Conservation (phyloP, 2,797 vertebrate genomes). For the Calcarius lapponicus region DNA sequence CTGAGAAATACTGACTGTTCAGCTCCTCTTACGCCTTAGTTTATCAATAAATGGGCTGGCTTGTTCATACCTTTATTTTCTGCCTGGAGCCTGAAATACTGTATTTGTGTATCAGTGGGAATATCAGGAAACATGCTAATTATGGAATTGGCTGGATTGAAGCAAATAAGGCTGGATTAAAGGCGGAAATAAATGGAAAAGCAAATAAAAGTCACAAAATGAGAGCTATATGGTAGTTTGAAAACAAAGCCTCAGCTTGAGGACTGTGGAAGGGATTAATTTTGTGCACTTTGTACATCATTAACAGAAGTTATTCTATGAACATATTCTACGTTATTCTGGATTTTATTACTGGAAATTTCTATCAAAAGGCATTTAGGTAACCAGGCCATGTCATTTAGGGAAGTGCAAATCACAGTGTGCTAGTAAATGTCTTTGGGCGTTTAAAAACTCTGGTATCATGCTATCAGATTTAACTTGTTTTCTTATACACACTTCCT, state of each 20-base stretch:
- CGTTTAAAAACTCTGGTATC: neutral
- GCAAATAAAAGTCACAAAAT: neutral
- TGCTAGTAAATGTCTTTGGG: neutral
- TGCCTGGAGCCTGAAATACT: neutral
- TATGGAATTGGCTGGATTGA: neutral
- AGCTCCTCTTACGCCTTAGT: neutral
- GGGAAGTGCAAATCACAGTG: neutral
- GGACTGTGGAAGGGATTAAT: neutral
- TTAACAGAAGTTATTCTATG: neutral
- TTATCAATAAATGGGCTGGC: neutral
- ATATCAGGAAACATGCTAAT: neutral
- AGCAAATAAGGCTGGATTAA: neutral
- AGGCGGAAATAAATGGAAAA: neutral
- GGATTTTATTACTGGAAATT: neutral
- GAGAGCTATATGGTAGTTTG: neutral
- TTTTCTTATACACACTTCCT: neutral
- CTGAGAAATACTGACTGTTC: neutral
- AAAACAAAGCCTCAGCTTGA: neutral
- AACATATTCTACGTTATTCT: neutral
- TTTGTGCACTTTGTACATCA: neutral
- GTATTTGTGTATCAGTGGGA: neutral
- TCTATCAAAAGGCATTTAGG: neutral
- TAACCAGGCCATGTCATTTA: neutral
- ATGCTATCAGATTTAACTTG: neutral
- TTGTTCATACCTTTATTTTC: neutral